Conservation (phyloP, 2,797 vertebrate species). For the Channallabes apus region DNA sequence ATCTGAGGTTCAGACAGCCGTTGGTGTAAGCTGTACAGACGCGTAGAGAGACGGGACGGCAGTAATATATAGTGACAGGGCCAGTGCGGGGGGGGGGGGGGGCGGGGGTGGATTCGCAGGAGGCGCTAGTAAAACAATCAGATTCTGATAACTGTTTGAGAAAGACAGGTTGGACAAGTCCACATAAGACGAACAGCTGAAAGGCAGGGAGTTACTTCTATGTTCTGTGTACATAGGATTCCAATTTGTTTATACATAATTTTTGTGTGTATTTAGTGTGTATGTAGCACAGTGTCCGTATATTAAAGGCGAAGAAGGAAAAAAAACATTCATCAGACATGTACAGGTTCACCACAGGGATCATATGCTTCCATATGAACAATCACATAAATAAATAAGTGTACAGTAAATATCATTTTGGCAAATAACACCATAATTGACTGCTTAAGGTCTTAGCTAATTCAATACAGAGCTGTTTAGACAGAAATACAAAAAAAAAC, state of each 20-base stretch:
- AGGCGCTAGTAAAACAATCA: slow-evolving; percentile 38
- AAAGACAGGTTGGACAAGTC: slow-evolving; percentile 22
- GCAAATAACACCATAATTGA: background rate
- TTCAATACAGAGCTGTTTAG: background rate
- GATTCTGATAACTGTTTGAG: slow-evolving; percentile 45
- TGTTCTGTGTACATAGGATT: background rate
- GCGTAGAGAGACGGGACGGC: background rate
- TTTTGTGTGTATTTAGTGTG: no score
- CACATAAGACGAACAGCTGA: slow-evolving; percentile 31
- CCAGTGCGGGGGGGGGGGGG: slow-evolving; percentile 6
- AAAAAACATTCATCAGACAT: background rate
- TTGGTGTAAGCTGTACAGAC: slow-evolving; percentile 45
- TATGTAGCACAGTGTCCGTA: background rate
- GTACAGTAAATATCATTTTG: background rate
- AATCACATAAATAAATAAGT: background rate
- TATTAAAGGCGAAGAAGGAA: background rate
- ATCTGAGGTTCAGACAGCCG: slow-evolving; percentile 40
- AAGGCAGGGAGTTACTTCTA: background rate
- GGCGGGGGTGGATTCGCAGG: slow-evolving; percentile 9
- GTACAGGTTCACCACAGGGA: background rate
- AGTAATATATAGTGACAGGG: slow-evolving; percentile 54
- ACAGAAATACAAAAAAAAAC: background rate
- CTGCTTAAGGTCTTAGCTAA: background rate
- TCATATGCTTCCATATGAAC: background rate
- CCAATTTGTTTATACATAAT: background rate